phyloP scores from a whole-genome alignment of 2,797 vertebrate species.

The Mormyrus hasselquistii region DNA sequence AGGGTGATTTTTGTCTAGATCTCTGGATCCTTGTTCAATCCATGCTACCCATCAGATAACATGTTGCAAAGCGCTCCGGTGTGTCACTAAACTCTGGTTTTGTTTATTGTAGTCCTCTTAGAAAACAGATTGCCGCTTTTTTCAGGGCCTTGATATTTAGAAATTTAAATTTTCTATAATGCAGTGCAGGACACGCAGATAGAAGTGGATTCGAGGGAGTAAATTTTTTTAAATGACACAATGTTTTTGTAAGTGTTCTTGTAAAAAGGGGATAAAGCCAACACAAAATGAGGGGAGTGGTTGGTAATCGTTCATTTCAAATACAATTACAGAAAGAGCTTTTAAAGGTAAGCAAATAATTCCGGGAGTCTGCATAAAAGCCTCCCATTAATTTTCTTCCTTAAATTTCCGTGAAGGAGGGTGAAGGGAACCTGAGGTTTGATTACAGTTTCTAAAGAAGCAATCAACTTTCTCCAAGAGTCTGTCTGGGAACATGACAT shows the following conservation, averaged over 20 bases:
- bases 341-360: not conserved
- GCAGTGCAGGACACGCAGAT: not conserved
- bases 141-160: not conserved
- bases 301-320: not conserved
- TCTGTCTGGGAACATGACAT: not conserved
- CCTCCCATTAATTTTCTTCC: not conserved
- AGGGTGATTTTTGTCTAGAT: not conserved
- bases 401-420: not conserved
- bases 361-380: not conserved
- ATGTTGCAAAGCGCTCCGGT: not conserved
- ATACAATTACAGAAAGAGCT: not conserved
- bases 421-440: not conserved
- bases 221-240: not conserved
- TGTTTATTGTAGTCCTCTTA: not conserved
- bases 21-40: not conserved
- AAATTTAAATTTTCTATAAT: not conserved
- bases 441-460: not conserved
- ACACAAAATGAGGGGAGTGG: not conserved
- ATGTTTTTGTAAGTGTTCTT: not conserved
- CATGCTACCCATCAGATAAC: not conserved
- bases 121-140: not conserved
- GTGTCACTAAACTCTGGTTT: not conserved
- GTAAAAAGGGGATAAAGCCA: not conserved
- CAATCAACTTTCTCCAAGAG: not conserved
- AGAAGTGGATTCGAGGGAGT: not conserved